Percentiles rank a stretch among this genome's conserved stretches.
Evolutionary conservation across 2,888 invertebrate species (phyloP).

Genomic region (Tinea pellionella): DNA sequence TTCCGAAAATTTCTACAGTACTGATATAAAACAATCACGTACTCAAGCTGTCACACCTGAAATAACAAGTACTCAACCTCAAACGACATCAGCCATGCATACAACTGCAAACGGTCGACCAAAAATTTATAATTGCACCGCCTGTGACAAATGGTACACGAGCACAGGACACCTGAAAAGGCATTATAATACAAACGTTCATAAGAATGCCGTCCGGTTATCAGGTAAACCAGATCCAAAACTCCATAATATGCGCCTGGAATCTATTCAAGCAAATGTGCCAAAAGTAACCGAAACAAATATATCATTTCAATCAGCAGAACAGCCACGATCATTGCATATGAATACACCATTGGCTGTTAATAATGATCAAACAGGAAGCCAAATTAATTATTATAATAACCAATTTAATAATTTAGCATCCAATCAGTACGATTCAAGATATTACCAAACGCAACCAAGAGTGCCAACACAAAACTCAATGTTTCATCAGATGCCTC

Average conservation of each 20-base stretch:
- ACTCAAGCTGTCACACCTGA: too few species aligned
- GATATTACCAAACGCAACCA: conserved; percentile 69
- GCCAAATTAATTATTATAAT: too few species aligned
- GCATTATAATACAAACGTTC: conserved; percentile 91
- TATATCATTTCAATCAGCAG: too few species aligned
- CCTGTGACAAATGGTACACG: conserved; percentile 96
- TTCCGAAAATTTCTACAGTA: not conserved
- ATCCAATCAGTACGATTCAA: too few species aligned
- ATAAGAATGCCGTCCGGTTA: conserved; percentile 90
- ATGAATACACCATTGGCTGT: too few species aligned
- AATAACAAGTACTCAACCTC: conserved; percentile 75
- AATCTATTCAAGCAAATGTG: too few species aligned
- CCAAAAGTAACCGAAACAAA: too few species aligned
- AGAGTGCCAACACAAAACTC: conserved; percentile 70
- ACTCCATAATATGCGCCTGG: too few species aligned
- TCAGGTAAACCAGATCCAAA: conserved; percentile 89
- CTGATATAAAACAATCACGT: conserved; percentile 33
- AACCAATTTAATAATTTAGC: too few species aligned
- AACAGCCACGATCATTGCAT: too few species aligned
- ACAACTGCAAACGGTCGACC: conserved; percentile 75
- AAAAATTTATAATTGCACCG: conserved; percentile 92
- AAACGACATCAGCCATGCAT: conserved; percentile 61
- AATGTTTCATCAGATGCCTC: conserved; percentile 53
- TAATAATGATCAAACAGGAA: too few species aligned
- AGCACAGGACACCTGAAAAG: conserved; percentile 93